These are phyloP conservation scores for Chiroxiphia lanceolata DNA, from an alignment of 2,797 vertebrate species.

Conservation along the genomic window DNA sequence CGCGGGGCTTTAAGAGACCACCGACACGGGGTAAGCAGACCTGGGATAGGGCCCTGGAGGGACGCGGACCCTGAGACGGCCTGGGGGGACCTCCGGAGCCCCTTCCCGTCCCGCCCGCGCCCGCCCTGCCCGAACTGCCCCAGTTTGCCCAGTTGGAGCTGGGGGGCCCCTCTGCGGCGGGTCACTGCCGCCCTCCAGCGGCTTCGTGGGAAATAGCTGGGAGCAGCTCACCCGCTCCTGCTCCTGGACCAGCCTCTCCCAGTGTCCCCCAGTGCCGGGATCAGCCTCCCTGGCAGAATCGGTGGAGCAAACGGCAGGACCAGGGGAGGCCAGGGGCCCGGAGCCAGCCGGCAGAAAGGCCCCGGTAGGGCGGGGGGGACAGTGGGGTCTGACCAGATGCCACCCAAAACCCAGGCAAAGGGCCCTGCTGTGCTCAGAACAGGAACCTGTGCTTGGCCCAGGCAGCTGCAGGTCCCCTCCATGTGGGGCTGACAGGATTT, in stretches of 20 bases:
- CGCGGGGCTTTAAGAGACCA: not conserved
- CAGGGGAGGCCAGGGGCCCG: no score
- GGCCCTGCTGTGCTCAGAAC: fast-evolving
- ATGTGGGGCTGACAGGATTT: not conserved
- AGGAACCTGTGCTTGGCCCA: not conserved
- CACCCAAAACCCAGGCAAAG: not conserved
- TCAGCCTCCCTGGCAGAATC: not conserved
- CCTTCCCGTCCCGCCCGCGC: fast-evolving
- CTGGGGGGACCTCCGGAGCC: not conserved
- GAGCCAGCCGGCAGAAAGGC: not conserved
- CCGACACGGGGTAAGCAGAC: not conserved
- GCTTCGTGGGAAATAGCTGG: not conserved
- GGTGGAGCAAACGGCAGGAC: not conserved
- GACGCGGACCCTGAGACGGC: not conserved
- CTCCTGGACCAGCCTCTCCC: not conserved
- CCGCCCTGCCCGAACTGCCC: not conserved
- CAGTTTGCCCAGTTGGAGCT: fast-evolving
- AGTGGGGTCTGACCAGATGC: not conserved
- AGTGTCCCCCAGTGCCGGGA: fast-evolving
- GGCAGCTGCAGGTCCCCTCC: fast-evolving
- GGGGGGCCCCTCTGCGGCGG: not conserved
- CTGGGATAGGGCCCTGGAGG: not conserved
- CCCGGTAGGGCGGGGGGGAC: not conserved
- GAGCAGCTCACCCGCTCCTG: not conserved
- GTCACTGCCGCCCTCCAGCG: constrained; percentile 51